Evolutionary conservation across 1,140 invertebrate species (phyloP), one percentile per base, ranked within the genome.

Genomic region (Meteorus sp.): DNA sequence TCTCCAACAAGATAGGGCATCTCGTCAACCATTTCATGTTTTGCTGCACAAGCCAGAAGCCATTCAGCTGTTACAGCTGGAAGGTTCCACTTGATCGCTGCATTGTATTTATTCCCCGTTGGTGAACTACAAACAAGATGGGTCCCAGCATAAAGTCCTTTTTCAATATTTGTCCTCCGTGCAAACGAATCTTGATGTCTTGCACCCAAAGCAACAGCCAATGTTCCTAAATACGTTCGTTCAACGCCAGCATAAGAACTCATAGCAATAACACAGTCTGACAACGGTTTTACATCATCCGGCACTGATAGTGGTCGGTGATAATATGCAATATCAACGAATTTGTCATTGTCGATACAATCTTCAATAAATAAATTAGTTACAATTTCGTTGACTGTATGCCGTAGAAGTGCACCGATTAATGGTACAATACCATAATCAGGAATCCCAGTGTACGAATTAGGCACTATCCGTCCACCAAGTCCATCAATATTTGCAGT

Each of bases 31-130:
- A 82, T 73, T 13, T 71, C 66, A 1, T 84, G 83, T 4, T 77
- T 66, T 6, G 71, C 66, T 5, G 86, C 85, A 76, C 92, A 94
- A 19, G 83, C 79, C 31, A 89, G 71, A 22, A 97, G 69, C 94
- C 94, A 97, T 11, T 86, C 75, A 19, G 86, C 85, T 1, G 71
- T 86, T 1, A 95, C 86, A 19, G 89, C 89, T 1, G 85, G 91
- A 78, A 93, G 70, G 13, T 84, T 84, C 94, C 93, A 97, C 70
- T 91, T 92, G 0, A 91, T 73, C 0, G 93, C 91, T 6, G 91
- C 93, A 29, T 77, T 74, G 75, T 93, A 95, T 72, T 97, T 97
- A 45, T 87, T 85, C 0, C 93, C 92, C 58, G 80, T 80, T 0
- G 90, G 76, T 0, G 76, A 76, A 6, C 87, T 85, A 57, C 90